Evolutionary conservation across 2,113 vertebrate genomes (phyloP), one percentile per base, ranked within the genome.

Genomic region (Eurystomus gularis): DNA sequence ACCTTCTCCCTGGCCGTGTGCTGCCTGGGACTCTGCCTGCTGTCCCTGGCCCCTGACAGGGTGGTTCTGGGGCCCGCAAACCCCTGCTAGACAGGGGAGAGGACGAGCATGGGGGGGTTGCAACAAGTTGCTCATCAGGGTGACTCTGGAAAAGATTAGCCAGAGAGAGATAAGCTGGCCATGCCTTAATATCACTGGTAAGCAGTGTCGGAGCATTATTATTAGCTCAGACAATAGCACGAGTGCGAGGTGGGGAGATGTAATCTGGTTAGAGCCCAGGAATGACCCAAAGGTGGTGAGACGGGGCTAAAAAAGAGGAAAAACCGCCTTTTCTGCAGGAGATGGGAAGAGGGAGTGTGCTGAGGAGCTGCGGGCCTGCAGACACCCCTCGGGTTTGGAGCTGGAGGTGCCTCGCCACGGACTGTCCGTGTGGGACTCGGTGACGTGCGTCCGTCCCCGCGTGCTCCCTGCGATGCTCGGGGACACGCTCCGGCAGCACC

Each of bases 111-210:
- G 49, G 23, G n/a, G 52, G 48, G 24, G 13, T 73, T 93, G 93
- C 83, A 61, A 73, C 57, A 88, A 95, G 70, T 96, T 94, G 73
- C 82, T 88, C 94, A 77, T 94, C 55, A 28, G 94, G 85, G 82
- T 96, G 86, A 89, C 90, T 93, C 78, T 96, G 88, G 94, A 68
- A 86, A 92, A 96, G 97, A 97, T 98, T 97, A 98, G 62, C 91
- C 81, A 28, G 89, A 60, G 79, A 80, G 82, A 92, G 96, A 97
- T 96, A 97, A 97, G 97, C 96, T 78, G 76, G 90, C 86, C 46
- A 19, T 46, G 86, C 82, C 60, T 82, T 96, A 79, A 78, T 49
- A 26, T 94, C 62, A 64, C 94, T 91, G 96, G 96, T 92, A 92
- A 97, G 95, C 88, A 94, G 94, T 70, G 96, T 73, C 72, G 4